A percentile compares a stretch with the other conserved stretches of the same genome.
Evolutionary conservation across 1,140 invertebrate species (phyloP).

Genomic region (Drosophila bocki): DNA sequence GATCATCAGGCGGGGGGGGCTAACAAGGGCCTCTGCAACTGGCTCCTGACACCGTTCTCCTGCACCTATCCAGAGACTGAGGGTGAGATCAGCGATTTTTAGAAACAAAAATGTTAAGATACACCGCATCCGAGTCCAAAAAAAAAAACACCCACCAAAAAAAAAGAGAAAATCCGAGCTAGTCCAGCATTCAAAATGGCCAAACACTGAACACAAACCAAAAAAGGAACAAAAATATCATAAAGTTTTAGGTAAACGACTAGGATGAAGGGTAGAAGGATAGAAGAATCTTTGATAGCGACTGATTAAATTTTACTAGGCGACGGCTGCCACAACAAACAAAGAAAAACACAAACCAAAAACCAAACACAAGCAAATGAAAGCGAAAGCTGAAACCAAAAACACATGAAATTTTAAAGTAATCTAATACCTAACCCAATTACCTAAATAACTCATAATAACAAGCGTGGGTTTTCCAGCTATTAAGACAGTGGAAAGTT

Average conservation of each 20-base stretch:
- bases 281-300: constrained; percentile 62
- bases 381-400: constrained; percentile 23
- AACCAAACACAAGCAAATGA: constrained; percentile 20
- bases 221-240: constrained; percentile 45
- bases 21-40: constrained; percentile 78
- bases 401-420: constrained; percentile 54
- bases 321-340: constrained; percentile 68
- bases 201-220: constrained; percentile 42
- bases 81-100: constrained; percentile 88
- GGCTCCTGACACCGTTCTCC: constrained; percentile 88
- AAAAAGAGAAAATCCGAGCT: constrained; percentile 38
- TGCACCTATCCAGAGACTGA: constrained; percentile 90
- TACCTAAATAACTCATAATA: constrained; percentile 61
- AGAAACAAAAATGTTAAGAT: constrained; percentile 23
- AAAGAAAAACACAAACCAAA: constrained; percentile 45
- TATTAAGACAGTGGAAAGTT: constrained; percentile 1
- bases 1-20: constrained; percentile 52
- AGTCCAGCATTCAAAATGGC: constrained; percentile 71
- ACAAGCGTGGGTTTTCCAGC: background rate
- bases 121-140: constrained; percentile 30
- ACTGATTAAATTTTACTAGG: constrained; percentile 81
- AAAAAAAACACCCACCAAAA: constrained; percentile 50
- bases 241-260: constrained; percentile 33
- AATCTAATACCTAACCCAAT: constrained; percentile 75
- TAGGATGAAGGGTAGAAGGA: constrained; percentile 35